phyloP scores from a whole-genome alignment of 2,888 invertebrate genomes.

The Nasonovia ribisnigri region DNA sequence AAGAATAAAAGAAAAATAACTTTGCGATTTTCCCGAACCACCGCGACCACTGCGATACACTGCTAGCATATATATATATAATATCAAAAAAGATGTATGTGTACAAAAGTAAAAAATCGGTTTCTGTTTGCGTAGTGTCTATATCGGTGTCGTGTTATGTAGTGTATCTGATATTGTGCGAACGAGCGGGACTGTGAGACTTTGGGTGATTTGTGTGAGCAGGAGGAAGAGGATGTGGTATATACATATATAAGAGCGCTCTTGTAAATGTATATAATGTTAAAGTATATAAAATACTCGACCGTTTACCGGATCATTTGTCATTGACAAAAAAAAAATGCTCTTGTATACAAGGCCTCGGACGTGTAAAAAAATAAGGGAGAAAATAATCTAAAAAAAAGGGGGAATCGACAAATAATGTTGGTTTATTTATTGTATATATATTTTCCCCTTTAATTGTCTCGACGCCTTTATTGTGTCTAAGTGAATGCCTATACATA shows the following conservation, averaged over 20 bases:
- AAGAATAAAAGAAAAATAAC: conserved; percentile 44
- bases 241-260: neutral
- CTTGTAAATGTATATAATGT: neutral
- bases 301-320: conserved; percentile 63
- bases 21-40: conserved; percentile 53
- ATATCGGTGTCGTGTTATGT: neutral
- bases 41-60: neutral
- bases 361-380: conserved; percentile 29
- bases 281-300: conserved; percentile 33
- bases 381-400: conserved; percentile 27
- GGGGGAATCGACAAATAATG: conserved; percentile 53
- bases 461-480: neutral
- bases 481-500: neutral
- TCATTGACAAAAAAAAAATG: conserved; percentile 48
- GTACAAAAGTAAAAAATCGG: conserved; percentile 32
- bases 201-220: conserved; percentile 43
- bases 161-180: neutral
- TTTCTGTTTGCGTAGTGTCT: conserved; percentile 25
- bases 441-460: conserved; percentile 23
- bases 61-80: neutral
- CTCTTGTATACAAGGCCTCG: conserved; percentile 13
- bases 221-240: neutral
- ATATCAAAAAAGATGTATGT: neutral
- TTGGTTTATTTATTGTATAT: conserved; percentile 54
- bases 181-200: neutral